Evolutionary conservation across 1,140 invertebrate species (phyloP).

Genomic region (Drosophila ogumai): DNA sequence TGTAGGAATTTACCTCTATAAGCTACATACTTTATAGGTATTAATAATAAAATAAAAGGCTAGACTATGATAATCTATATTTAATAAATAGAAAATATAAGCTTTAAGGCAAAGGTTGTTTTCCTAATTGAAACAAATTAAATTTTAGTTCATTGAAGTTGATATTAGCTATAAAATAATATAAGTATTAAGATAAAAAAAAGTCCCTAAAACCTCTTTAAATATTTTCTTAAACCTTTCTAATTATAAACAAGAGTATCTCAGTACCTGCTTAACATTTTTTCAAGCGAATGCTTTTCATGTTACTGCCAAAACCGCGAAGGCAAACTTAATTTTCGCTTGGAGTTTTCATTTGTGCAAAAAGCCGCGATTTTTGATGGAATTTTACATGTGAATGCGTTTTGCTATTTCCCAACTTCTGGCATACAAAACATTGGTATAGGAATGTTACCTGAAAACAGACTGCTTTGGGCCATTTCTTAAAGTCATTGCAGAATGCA

Average conservation of each 20-base stretch:
- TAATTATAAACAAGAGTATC: constrained; percentile 12
- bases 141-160: background rate
- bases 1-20: background rate
- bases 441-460: background rate
- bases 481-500: constrained; percentile 18
- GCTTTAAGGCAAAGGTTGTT: too few species aligned
- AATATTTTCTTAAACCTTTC: background rate
- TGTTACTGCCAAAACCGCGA: constrained; percentile 46
- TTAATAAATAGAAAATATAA: background rate
- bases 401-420: constrained; percentile 24
- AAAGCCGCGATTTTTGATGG: constrained; percentile 78
- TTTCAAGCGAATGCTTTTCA: background rate
- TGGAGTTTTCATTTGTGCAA: constrained; percentile 69
- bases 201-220: background rate
- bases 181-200: too few species aligned
- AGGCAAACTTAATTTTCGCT: constrained; percentile 73
- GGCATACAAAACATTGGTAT: background rate
- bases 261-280: background rate
- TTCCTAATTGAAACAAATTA: too few species aligned
- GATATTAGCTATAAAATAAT: background rate
- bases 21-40: background rate
- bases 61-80: background rate
- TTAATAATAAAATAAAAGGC: background rate
- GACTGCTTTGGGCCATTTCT: constrained; percentile 11
- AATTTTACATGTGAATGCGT: constrained; percentile 71